These are phyloP conservation scores for Yponomeuta cagnagella DNA, from an alignment of 2,888 invertebrate genomes.

Conservation along the genomic window DNA sequence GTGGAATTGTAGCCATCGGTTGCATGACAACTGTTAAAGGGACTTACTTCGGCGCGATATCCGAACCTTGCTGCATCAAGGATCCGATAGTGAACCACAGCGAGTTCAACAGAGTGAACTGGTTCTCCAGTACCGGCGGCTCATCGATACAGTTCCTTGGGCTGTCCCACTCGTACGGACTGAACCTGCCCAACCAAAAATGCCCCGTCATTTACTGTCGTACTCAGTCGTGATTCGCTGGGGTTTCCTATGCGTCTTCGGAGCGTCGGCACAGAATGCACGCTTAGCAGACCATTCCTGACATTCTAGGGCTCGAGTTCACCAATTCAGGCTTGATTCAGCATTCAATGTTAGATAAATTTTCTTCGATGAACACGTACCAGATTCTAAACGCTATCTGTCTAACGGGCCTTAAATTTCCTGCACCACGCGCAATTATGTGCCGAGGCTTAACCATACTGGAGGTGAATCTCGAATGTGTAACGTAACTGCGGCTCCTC, in stretches of 20 bases:
- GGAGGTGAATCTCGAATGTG: background rate
- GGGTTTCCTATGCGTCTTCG: constrained; percentile 47
- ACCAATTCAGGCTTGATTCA: background rate
- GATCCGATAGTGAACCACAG: constrained; percentile 97
- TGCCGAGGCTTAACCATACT: background rate
- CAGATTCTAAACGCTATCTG: background rate
- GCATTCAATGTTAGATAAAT: background rate
- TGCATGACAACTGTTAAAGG: constrained; percentile 16
- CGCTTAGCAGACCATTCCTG: background rate
- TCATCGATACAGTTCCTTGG: constrained; percentile 90
- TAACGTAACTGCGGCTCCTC: background rate
- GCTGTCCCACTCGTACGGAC: constrained; percentile 96
- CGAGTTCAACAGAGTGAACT: constrained; percentile 92
- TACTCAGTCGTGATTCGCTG: constrained; percentile 56
- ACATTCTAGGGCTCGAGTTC: background rate
- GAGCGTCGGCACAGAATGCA: background rate
- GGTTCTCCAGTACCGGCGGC: constrained; percentile 91
- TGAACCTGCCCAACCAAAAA: constrained; percentile 81
- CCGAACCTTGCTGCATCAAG: constrained; percentile 94
- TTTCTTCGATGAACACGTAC: background rate
- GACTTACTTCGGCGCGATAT: constrained; percentile 93
- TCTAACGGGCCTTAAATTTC: background rate
- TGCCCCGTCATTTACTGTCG: constrained; percentile 40
- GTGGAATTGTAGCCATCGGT: constrained; percentile 40
- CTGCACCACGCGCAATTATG: background rate